Evolutionary conservation across 2,113 vertebrate species (phyloP), one percentile per base, ranked within the genome.

Genomic region (Nibea coibor): DNA sequence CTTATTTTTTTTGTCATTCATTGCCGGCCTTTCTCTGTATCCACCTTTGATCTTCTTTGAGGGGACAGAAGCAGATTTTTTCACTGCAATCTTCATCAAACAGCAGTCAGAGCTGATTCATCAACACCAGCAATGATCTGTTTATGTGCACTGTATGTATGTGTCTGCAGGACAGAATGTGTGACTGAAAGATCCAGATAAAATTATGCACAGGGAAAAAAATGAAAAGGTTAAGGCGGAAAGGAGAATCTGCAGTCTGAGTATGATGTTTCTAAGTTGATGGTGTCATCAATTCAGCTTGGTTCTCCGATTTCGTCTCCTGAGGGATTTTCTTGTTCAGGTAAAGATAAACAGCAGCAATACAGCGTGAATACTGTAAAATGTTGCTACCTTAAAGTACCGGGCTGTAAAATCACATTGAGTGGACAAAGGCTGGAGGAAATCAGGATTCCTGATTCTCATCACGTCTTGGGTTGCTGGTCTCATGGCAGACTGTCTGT

Each of bases 381-480:
- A 58, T 9, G 51, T 48, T 59, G 54, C 47, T 63, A 35, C 59
- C 54, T 53, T 39, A 7, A 59, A 53, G 50, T 4, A 31, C 42
- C 5, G 1, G 45, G 20, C 63, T 74, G 59, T 71, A 62, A 79
- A 86, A 80, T 75, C 65, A 10, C 22, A 64, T 6, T 17, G 35
- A 64, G 47, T 45, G 45, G 31, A 79, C 72, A 62, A 58, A 71
- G 54, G 48, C 26, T 67, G 88, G 56, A 53, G 66, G 64, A 75
- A 84, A 78, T 75, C 16, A 11, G 80, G 82, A 74, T 83, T 91
- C 72, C 69, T 12, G 75, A 93, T 89, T 90, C 87, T 2, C 2
- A 20, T 90, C 88, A 92, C 88, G 85, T 89, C 57, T 67, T 15
- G 51, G 45, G 62, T 65, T 72, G 73, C 71, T 78, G 80, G 80